A percentile compares a stretch with the other conserved stretches of the same genome.
Conservation (phyloP, 2,797 vertebrate genomes). For the Cossypha dichroa region DNA sequence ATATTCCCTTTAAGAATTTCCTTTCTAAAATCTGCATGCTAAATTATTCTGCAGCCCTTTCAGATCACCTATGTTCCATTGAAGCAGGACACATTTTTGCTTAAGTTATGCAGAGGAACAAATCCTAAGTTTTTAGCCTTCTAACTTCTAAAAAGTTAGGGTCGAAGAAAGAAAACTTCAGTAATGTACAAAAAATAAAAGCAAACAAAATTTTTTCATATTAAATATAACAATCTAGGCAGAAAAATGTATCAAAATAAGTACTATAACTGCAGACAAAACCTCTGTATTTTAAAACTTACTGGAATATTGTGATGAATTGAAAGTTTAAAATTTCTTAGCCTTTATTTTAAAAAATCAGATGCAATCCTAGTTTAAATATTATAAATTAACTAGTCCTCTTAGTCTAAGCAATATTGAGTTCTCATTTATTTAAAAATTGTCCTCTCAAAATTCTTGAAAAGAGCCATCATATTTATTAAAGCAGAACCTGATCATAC, state of each 20-base stretch:
- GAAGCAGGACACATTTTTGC: conserved; percentile 31
- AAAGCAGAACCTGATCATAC: not conserved
- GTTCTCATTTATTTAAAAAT: not conserved
- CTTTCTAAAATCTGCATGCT: conserved; percentile 26
- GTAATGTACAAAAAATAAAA: not conserved
- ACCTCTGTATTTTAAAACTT: not conserved
- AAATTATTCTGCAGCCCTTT: conserved; percentile 31
- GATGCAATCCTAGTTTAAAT: not conserved
- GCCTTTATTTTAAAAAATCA: not conserved
- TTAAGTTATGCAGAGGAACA: conserved; percentile 23
- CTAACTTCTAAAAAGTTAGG: not conserved
- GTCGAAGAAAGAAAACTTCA: not conserved
- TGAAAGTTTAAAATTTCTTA: not conserved
- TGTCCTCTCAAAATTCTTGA: not conserved
- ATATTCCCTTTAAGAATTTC: conserved; percentile 32
- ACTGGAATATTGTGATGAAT: not conserved
- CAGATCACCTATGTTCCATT: conserved; percentile 9
- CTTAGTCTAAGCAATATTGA: not conserved
- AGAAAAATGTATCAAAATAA: not conserved
- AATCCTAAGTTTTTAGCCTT: not conserved
- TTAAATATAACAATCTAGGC: not conserved
- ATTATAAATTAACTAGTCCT: not conserved
- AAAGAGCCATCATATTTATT: not conserved
- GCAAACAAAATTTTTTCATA: not conserved
- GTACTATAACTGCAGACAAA: not conserved